A percentile compares a stretch with the other conserved stretches of the same genome.
phyloP scores from a whole-genome alignment of 2,888 invertebrate genomes.

The Drepana falcataria region DNA sequence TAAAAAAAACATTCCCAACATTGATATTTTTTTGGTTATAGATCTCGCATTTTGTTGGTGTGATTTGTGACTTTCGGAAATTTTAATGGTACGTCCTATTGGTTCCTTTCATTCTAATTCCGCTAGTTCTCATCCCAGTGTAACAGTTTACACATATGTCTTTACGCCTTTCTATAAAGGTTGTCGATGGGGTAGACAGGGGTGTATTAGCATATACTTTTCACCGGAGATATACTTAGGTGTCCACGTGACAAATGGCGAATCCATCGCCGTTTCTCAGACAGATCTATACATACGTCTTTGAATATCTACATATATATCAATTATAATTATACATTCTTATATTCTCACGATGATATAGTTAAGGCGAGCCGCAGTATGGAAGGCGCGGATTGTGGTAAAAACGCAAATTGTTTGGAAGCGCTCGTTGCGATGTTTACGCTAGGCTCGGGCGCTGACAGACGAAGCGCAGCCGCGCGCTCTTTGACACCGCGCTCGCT shows the following conservation, averaged over 20 bases:
- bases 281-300: no score
- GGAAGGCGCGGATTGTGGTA: conserved; percentile 39
- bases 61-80: conserved; percentile 78
- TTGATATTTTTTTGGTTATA: conserved; percentile 74
- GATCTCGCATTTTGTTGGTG: conserved; percentile 77
- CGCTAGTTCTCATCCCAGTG: not conserved
- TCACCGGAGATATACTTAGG: no score
- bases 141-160: not conserved
- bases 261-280: no score
- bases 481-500: conserved; percentile 64
- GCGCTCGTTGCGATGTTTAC: conserved; percentile 6
- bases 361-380: conserved; percentile 16
- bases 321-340: no score
- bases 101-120: conserved; percentile 41
- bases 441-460: conserved; percentile 41
- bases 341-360: not conserved
- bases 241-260: no score
- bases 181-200: no score
- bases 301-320: no score
- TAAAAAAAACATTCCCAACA: conserved; percentile 71
- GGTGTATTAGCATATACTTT: no score
- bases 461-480: conserved; percentile 58
- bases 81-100: conserved; percentile 67
- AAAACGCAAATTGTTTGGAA: conserved; percentile 58
- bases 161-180: no score